Evolutionary conservation across 2,888 invertebrate species (phyloP).

Genomic region (Steinernema hermaphroditum): DNA sequence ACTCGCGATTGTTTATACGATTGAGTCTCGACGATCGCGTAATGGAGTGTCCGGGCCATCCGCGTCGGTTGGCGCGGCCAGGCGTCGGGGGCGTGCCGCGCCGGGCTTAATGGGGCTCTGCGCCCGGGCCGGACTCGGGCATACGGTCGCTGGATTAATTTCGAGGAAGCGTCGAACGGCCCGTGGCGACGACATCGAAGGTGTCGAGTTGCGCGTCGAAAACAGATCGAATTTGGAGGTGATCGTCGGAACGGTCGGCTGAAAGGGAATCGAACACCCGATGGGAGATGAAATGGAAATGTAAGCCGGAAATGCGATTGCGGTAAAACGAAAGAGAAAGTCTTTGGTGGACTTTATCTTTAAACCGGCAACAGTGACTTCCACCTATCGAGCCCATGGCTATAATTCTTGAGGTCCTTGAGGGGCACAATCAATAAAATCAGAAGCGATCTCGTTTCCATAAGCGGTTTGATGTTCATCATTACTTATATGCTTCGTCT

Average conservation of each 20-base stretch:
- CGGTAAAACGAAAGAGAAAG: constrained; percentile 1
- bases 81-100: constrained; percentile 16
- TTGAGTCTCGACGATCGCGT: constrained; percentile 26
- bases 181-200: background rate
- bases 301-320: background rate
- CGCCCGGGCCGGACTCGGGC: background rate
- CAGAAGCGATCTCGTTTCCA: no score
- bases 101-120: constrained; percentile 11
- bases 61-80: constrained; percentile 21
- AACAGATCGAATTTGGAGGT: constrained; percentile 1
- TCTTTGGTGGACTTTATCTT: background rate
- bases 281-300: background rate
- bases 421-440: no score
- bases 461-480: no score
- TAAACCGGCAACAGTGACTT: background rate
- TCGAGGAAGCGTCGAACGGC: background rate
- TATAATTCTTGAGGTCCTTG: no score
- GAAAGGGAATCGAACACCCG: background rate
- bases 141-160: constrained; percentile 26
- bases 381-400: background rate
- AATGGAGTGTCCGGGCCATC: constrained; percentile 26
- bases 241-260: no score
- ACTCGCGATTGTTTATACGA: constrained; percentile 22
- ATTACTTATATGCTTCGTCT: no score
- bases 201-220: constrained; percentile 15